phyloP scores from a whole-genome alignment of 2,113 vertebrate genomes.

The Mixornis gularis region DNA sequence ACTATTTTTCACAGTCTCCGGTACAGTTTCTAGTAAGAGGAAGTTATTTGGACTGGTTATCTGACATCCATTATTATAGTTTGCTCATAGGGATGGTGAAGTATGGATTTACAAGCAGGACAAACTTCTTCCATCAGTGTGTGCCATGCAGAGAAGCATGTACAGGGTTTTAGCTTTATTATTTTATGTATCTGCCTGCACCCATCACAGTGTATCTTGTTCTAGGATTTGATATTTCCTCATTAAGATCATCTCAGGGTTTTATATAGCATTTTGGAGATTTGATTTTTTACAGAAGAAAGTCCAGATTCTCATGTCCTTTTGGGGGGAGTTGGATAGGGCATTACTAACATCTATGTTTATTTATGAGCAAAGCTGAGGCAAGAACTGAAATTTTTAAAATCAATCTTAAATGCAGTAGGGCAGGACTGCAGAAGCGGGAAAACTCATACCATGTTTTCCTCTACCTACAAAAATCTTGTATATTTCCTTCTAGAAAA shows the following conservation, averaged over 20 bases:
- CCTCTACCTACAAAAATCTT: background rate
- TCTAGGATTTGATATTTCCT: background rate
- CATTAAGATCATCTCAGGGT: background rate
- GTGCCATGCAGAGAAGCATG: background rate
- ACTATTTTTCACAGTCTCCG: background rate
- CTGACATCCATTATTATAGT: background rate
- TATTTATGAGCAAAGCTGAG: background rate
- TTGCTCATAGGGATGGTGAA: background rate
- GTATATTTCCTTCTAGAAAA: background rate
- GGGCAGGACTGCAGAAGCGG: background rate
- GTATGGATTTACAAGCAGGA: background rate
- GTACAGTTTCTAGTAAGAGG: background rate
- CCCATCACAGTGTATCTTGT: background rate
- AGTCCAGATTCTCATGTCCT: background rate
- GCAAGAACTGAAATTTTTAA: background rate
- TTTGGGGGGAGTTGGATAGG: fast-evolving
- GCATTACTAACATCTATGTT: background rate
- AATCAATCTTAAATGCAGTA: background rate
- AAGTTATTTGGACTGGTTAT: background rate
- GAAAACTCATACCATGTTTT: background rate
- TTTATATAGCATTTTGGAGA: background rate
- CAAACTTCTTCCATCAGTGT: background rate
- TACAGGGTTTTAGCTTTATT: background rate
- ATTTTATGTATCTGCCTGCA: background rate
- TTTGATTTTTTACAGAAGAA: background rate